These are phyloP conservation scores for Heliothis subflexa DNA, from an alignment of 1,140 invertebrate genomes.

Conservation along the genomic window DNA sequence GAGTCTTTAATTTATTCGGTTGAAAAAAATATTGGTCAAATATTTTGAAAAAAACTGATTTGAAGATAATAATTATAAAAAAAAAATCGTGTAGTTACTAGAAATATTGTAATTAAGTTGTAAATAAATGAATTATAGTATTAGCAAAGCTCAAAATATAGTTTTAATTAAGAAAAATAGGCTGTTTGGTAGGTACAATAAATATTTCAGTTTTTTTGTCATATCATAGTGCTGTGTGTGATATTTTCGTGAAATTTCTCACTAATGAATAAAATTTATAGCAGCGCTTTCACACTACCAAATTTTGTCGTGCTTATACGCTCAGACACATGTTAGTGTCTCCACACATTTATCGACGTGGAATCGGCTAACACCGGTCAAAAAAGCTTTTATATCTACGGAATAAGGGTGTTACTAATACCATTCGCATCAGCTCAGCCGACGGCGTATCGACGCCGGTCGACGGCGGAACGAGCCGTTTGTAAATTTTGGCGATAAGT, in stretches of 20 bases:
- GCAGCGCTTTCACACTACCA: too few species aligned
- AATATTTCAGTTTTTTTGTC: background rate
- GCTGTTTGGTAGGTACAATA: slow-evolving; percentile 2
- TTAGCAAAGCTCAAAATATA: slow-evolving; percentile 27
- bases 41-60: background rate
- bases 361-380: too few species aligned
- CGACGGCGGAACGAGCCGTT: too few species aligned
- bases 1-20: slow-evolving; percentile 21
- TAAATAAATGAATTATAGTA: background rate
- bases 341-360: too few species aligned
- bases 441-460: too few species aligned
- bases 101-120: slow-evolving; percentile 4
- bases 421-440: too few species aligned
- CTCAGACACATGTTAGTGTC: too few species aligned
- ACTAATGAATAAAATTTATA: too few species aligned
- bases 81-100: background rate
- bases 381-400: too few species aligned
- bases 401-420: too few species aligned
- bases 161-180: slow-evolving; percentile 11
- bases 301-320: too few species aligned
- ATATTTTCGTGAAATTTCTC: background rate
- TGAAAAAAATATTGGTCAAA: background rate
- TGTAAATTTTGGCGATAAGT: too few species aligned
- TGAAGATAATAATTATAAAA: background rate
- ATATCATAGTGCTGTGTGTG: background rate